Percentiles rank a stretch among this genome's conserved stretches.
These are phyloP conservation scores for Xestoiulus laeticollis DNA, from an alignment of 2,888 invertebrate genomes.

Conservation along the genomic window DNA sequence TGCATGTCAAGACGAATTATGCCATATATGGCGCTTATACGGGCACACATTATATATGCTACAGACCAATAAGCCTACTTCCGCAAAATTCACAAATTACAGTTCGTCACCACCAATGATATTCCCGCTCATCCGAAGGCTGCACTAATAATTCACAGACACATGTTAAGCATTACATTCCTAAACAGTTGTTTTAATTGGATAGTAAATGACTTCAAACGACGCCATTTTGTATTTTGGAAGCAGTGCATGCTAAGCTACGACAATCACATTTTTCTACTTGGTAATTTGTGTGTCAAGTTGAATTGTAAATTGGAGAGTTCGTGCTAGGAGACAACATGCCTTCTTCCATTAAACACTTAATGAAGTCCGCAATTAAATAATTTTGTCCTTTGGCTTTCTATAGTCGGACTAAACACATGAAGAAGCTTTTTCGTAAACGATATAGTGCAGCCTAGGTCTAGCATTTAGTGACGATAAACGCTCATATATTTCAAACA, in stretches of 20 bases:
- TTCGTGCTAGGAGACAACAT: not conserved
- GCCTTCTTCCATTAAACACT: not conserved
- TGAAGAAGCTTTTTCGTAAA: not conserved
- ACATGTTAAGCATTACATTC: conserved; percentile 27
- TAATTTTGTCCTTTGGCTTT: not conserved
- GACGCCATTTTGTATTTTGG: conserved; percentile 30
- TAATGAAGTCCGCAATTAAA: conserved; percentile 12
- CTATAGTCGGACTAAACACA: not conserved
- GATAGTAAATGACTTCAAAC: conserved; percentile 2
- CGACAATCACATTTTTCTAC: conserved; percentile 43
- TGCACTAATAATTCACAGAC: conserved; percentile 34
- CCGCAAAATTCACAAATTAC: conserved; percentile 27
- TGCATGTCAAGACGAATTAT: not conserved
- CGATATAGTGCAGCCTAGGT: not conserved
- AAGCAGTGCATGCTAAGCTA: not conserved
- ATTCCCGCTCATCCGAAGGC: not conserved
- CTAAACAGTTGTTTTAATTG: conserved; percentile 24
- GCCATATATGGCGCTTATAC: not conserved
- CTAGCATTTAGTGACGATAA: not conserved
- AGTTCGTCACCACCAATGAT: not conserved
- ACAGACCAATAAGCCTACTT: not conserved
- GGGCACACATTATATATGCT: not conserved
- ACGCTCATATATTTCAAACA: not conserved
- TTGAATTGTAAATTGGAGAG: not conserved
- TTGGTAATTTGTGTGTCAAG: conserved; percentile 39